phyloP scores from a whole-genome alignment of 2,797 vertebrate genomes.

The Platalea minor region DNA sequence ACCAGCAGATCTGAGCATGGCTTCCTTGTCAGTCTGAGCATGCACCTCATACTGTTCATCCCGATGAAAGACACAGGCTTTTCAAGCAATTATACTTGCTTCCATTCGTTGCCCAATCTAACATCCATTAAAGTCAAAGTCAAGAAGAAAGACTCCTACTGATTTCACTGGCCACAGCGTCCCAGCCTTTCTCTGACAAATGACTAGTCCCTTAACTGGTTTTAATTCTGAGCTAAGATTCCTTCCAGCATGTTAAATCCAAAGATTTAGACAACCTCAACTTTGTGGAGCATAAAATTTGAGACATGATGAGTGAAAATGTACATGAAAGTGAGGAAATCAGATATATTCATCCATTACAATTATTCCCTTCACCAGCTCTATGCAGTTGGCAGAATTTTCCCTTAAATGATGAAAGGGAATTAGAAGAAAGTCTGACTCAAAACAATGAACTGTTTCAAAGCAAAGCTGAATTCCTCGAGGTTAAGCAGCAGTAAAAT shows the following conservation, averaged over 20 bases:
- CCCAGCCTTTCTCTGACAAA: background rate
- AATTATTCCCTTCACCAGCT: background rate
- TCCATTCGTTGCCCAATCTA: background rate
- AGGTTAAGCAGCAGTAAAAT: slow-evolving; percentile 38
- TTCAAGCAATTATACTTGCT: background rate
- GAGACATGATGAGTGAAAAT: background rate
- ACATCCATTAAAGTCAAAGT: background rate
- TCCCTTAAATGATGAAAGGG: slow-evolving; percentile 27
- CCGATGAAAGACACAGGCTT: background rate
- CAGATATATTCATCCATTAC: background rate
- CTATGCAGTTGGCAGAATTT: background rate
- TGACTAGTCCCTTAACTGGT: background rate
- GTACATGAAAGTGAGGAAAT: background rate
- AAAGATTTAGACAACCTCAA: background rate
- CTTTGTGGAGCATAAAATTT: background rate
- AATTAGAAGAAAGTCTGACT: slow-evolving; percentile 25
- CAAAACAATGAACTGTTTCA: slow-evolving; percentile 38
- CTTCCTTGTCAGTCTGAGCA: background rate
- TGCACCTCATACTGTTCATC: background rate
- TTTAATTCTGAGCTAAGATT: background rate
- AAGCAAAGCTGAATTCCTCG: slow-evolving; percentile 36
- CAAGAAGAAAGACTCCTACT: background rate
- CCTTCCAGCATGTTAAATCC: background rate
- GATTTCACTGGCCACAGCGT: background rate
- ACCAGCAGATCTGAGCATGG: background rate